A percentile compares a stretch with the other conserved stretches of the same genome.
phyloP scores from a whole-genome alignment of 30 jellyfish, hydroid and myxozoan genomes.

The Rhopilema esculentum region DNA sequence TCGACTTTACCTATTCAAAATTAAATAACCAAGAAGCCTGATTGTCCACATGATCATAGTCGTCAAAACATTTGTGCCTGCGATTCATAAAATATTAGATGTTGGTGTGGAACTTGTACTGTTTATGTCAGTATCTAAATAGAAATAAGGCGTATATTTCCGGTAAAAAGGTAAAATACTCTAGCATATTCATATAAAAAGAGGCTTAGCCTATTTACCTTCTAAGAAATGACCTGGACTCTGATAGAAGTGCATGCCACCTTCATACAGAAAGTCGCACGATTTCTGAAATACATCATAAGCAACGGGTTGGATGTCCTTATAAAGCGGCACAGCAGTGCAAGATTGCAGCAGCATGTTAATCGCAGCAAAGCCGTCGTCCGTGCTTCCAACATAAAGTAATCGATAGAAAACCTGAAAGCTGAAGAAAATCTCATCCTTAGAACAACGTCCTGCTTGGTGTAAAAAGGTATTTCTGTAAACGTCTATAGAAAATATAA shows the following conservation, averaged over 20 bases:
- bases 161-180: too few species aligned
- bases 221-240: conserved; percentile 74
- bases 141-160: too few species aligned
- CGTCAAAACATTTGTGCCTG: too few species aligned
- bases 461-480: neutral
- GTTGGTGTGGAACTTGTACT: too few species aligned
- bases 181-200: too few species aligned
- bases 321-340: conserved; percentile 53
- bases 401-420: conserved; percentile 65
- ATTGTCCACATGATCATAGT: too few species aligned
- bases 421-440: conserved; percentile 41
- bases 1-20: too few species aligned
- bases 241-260: conserved; percentile 55
- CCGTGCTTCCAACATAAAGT: conserved; percentile 59
- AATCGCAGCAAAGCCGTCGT: conserved; percentile 38
- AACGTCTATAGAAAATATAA: neutral
- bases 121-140: too few species aligned
- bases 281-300: conserved; percentile 72
- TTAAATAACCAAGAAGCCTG: too few species aligned
- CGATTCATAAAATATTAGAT: too few species aligned
- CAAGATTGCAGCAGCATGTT: conserved; percentile 57
- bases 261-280: conserved; percentile 58
- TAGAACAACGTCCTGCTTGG: too few species aligned
- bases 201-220: conserved; percentile 14
- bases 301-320: conserved; percentile 54